Evolutionary conservation across 2,888 invertebrate genomes (phyloP).

Genomic region (Macrophya annulata): DNA sequence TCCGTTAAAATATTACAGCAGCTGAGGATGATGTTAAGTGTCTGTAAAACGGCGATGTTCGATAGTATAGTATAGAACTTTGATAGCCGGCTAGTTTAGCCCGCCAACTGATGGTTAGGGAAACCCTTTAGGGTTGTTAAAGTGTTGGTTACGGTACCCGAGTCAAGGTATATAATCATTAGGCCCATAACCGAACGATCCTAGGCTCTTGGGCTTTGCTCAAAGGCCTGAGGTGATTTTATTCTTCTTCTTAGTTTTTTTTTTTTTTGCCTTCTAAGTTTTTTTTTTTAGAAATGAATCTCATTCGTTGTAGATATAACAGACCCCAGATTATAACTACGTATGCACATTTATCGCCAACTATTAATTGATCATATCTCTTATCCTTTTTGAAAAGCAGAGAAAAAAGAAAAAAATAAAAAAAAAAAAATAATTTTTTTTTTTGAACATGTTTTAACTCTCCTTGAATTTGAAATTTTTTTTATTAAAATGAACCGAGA

Average conservation of each 20-base stretch:
- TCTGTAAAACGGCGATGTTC: constrained; percentile 43
- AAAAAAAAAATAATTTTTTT: no score
- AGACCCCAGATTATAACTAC: neutral
- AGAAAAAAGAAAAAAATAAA: no score
- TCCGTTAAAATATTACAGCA: constrained; percentile 48
- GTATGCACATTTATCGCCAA: neutral
- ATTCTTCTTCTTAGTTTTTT: neutral
- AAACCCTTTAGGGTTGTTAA: constrained; percentile 64
- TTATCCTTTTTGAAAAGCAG: no score
- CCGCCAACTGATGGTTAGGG: constrained; percentile 58
- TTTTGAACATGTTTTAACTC: no score
- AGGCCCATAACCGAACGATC: constrained; percentile 20
- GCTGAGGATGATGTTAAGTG: constrained; percentile 40
- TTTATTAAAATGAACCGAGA: no score
- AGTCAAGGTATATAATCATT: constrained; percentile 48
- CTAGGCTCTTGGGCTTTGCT: neutral
- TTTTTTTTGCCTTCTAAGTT: neutral
- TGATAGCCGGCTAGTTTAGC: constrained; percentile 40
- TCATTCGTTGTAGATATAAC: neutral
- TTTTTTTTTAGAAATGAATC: neutral
- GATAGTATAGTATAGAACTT: constrained; percentile 31
- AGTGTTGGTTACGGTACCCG: constrained; percentile 66
- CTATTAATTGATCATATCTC: neutral
- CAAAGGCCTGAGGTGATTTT: constrained; percentile 22
- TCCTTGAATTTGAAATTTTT: no score